Base-by-base conservation (phyloP, 2,797 vertebrate genomes). In the Bradypodion ventrale region DNA sequence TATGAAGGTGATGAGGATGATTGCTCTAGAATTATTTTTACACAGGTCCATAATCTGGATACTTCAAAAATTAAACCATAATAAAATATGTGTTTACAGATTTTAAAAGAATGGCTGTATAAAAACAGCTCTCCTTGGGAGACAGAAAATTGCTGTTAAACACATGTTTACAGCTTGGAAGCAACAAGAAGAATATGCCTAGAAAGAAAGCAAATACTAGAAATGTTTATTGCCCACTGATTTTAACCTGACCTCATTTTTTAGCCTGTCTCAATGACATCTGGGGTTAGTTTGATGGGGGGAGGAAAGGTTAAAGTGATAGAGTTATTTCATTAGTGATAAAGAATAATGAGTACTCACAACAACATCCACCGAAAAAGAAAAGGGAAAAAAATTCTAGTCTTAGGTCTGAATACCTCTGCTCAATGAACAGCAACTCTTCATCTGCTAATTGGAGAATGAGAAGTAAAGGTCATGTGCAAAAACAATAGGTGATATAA, bases 401-500 rank as follows among this genome's bases (percentile, higher is more conserved):
- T 92, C 87, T 86, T 90, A 93, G 90, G 83, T 87, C 90, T 56
- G 1, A 93, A 87, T 85, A 91, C 87, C 89, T 87, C 84, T 9
- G 40, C 88, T 94, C 89, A 90, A 85, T 92, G 90, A 95, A 93
- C 92, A 93, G 94, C 92, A 89, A 89, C 73, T 93, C 90, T 89
- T 87, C 69, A 84, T 84, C 87, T 90, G 92, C 92, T 94, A 94
- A 93, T 21, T 93, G 92, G 92, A 90, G 94, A 94, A 93, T 0
- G n/a, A 92, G 90, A 92, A 83, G 84, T 89, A 92, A 90, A 91
- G 83, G 88, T 94, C 89, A 92, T 89, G 91, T 87, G 92, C 90
- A 92, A 90, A 89, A 93, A 94, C 94, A 94, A 91, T 90, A 83
- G 87, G 89, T 91, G 90, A 89, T 87, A 93, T 91, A 91, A 93